These are phyloP conservation scores for Philypnodon macrostomus DNA, from an alignment of 2,797 vertebrate genomes.

Conservation along the genomic window DNA sequence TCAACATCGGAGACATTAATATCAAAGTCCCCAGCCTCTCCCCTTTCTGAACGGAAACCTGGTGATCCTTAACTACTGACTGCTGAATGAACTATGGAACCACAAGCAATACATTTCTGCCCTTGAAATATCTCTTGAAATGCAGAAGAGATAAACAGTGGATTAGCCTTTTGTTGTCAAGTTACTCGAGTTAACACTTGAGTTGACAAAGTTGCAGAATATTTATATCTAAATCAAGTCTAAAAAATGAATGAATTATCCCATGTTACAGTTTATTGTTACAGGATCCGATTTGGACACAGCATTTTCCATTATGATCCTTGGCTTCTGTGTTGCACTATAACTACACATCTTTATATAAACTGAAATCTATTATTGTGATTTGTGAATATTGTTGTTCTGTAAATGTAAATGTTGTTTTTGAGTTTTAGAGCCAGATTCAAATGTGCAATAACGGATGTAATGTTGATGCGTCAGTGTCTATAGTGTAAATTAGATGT, in stretches of 20 bases:
- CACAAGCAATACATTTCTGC: constrained; percentile 15
- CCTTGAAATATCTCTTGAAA: constrained; percentile 10
- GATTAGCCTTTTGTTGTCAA: constrained; percentile 12
- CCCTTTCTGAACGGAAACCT: constrained; percentile 74
- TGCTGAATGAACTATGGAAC: constrained; percentile 19
- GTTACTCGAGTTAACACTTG: constrained; percentile 28
- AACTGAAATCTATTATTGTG: too few relatives aligned
- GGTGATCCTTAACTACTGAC: constrained; percentile 15
- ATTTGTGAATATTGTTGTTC: constrained; percentile 29
- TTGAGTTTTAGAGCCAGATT: constrained; percentile 18
- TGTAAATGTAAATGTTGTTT: constrained; percentile 27
- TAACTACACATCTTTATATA: constrained; percentile 29
- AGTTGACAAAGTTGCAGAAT: constrained; percentile 52
- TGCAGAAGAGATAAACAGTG: constrained; percentile 13
- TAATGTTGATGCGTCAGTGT: constrained; percentile 25
- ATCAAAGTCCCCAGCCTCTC: constrained; percentile 95
- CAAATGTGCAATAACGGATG: constrained; percentile 19
- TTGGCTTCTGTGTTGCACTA: constrained; percentile 17
- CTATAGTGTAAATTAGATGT: constrained; percentile 1
- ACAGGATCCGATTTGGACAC: constrained; percentile 20
- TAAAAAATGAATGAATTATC: too few relatives aligned
- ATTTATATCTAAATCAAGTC: too few relatives aligned
- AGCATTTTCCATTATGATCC: constrained; percentile 18
- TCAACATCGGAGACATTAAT: constrained; percentile 94
- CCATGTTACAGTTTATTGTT: too few relatives aligned